phyloP scores from a whole-genome alignment of 2,888 invertebrate genomes.

The Stratiomys singularior region DNA sequence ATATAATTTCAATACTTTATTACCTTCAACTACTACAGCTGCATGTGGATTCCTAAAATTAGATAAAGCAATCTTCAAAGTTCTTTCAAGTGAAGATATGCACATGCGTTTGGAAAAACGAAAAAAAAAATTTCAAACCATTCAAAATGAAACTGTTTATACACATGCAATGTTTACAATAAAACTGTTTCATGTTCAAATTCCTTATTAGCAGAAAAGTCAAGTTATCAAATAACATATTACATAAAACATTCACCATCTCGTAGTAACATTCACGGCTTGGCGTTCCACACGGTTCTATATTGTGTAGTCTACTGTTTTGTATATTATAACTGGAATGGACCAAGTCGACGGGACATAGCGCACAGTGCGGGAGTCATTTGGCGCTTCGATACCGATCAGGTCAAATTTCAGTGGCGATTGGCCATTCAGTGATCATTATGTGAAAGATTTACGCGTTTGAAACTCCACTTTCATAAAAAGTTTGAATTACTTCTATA shows the following conservation, averaged over 20 bases:
- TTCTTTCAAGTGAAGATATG: background rate
- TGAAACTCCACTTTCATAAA: conserved; percentile 16
- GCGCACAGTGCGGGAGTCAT: conserved; percentile 29
- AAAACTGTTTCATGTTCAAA: conserved; percentile 32
- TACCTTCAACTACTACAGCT: background rate
- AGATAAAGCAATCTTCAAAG: background rate
- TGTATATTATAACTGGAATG: background rate
- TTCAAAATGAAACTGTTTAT: conserved; percentile 6
- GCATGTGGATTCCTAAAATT: background rate
- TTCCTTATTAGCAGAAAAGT: conserved; percentile 38
- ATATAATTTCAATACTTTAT: too few species aligned
- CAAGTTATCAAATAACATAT: conserved; percentile 32
- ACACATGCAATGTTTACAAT: conserved; percentile 18
- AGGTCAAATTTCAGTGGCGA: conserved; percentile 28
- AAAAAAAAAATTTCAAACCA: background rate
- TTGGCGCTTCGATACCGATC: conserved; percentile 34
- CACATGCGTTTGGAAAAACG: too few species aligned
- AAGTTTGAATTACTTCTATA: background rate
- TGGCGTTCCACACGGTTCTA: background rate
- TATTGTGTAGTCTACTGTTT: background rate
- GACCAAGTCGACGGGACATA: background rate
- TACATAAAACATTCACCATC: conserved; percentile 24
- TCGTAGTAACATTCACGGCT: background rate
- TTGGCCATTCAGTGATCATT: conserved; percentile 31
- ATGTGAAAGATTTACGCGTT: conserved; percentile 38